Percentiles rank a stretch among this genome's conserved stretches.
Conservation (phyloP, 2,113 vertebrate species). For the Phainopepla nitens region DNA sequence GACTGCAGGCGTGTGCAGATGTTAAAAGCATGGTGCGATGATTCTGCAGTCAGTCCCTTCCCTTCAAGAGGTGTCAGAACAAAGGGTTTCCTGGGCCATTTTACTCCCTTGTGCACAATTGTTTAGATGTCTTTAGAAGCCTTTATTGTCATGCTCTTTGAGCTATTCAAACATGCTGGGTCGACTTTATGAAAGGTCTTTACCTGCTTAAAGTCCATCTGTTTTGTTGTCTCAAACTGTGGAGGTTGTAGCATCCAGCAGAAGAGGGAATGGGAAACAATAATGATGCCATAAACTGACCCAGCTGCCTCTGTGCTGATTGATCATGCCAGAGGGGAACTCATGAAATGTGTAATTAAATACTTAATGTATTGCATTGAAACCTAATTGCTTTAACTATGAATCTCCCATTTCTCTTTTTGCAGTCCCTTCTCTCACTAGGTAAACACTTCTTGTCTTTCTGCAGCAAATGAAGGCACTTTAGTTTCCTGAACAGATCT, state of each 20-base stretch:
- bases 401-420: neutral
- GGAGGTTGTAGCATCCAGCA: neutral
- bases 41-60: neutral
- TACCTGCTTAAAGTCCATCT: neutral
- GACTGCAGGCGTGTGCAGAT: neutral
- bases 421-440: neutral
- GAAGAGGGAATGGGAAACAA: neutral
- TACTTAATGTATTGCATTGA: neutral
- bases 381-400: neutral
- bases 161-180: neutral
- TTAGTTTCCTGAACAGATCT: neutral
- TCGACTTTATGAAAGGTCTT: neutral
- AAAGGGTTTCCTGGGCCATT: neutral
- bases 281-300: neutral
- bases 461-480: neutral
- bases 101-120: neutral
- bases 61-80: neutral
- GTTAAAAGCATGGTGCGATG: neutral
- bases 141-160: neutral
- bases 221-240: neutral
- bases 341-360: constrained; percentile 19
- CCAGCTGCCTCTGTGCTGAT: neutral
- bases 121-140: constrained; percentile 10
- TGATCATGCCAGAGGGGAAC: neutral
- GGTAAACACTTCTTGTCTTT: neutral